Conservation (phyloP, 1,140 invertebrate genomes). For the Pogonomyrmex californicus region DNA sequence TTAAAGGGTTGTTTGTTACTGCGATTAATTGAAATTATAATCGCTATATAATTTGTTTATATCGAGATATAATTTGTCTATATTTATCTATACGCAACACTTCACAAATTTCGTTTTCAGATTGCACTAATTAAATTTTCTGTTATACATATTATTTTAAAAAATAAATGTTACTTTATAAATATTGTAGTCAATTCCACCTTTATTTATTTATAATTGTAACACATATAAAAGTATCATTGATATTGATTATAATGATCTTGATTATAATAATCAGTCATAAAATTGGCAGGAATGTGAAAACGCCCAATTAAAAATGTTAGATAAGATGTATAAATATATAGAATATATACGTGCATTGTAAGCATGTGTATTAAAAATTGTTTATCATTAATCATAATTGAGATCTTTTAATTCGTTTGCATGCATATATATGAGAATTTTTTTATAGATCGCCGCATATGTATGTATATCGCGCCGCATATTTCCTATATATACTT, state of each 20-base stretch:
- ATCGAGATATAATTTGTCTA: neutral
- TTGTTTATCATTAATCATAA: slow-evolving; percentile 31
- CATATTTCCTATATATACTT: slow-evolving; percentile 5
- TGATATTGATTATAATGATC: neutral
- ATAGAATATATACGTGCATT: neutral
- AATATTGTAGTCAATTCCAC: neutral
- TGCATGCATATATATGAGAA: neutral
- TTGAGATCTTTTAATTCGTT: neutral
- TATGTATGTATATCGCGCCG: neutral
- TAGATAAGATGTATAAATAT: neutral
- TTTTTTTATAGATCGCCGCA: slow-evolving; percentile 3
- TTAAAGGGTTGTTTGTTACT: slow-evolving; percentile 73
- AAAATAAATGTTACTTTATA: neutral
- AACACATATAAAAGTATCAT: neutral
- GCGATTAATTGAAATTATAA: slow-evolving; percentile 77
- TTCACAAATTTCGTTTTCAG: neutral
- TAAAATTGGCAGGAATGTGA: neutral
- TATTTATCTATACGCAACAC: neutral
- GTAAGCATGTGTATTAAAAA: neutral
- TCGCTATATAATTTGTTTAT: neutral
- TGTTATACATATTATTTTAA: neutral
- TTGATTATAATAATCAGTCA: neutral
- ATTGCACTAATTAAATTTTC: neutral
- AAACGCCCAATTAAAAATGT: neutral
- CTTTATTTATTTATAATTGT: slow-evolving; percentile 7